Base-by-base conservation (phyloP, 2,113 vertebrate species). In the Marcusenius ussheri region DNA sequence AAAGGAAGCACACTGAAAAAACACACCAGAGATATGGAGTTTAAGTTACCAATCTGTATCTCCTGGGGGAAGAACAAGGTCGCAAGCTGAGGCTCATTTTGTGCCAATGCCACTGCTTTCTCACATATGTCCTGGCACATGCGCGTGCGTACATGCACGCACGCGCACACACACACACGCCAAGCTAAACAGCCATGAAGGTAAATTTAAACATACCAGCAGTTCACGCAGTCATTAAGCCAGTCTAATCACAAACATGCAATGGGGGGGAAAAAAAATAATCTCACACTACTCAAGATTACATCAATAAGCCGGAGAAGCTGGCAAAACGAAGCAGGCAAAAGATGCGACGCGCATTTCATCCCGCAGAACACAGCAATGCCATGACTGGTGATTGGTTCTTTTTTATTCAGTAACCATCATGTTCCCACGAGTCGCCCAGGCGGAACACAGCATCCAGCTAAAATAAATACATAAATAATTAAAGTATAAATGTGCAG, bases 181-280 rank as follows among this genome's bases (percentile, higher is more conserved):
- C 27, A 80, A 49, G 35, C 17, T 58, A 51, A 53, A 89, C 62
- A 88, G n/a, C 66, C 35, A 49, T 58, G 39, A 88, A 88, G 47
- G 83, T 39, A 47, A 90, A 13, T 66, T 88, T 51, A 89, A 42
- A 66, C 46, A 53, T 70, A 51, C 66, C 70, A 56, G 50, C 50
- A 91, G 91, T 90, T 88, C 91, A 51, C 89, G 88, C 31, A 89
- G 42, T 56, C 85, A 89, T 42, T 91, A 89, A 91, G 80, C 51
- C 66, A 91, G 89, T 87, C 90, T 90, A 90, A 92, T 91, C 90
- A 90, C 92, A 91, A 90, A 92, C 93, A 93, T 92, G 93, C 91
- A 92, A 86, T 88, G 58, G 90, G 87, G 90, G 3, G 8, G 3
- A 0, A 5, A 5, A 2, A 50, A 6, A n/a, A 27, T 89, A 85